Evolutionary conservation across 1,140 invertebrate genomes (phyloP).

Genomic region (Muscidifurax raptorellus): DNA sequence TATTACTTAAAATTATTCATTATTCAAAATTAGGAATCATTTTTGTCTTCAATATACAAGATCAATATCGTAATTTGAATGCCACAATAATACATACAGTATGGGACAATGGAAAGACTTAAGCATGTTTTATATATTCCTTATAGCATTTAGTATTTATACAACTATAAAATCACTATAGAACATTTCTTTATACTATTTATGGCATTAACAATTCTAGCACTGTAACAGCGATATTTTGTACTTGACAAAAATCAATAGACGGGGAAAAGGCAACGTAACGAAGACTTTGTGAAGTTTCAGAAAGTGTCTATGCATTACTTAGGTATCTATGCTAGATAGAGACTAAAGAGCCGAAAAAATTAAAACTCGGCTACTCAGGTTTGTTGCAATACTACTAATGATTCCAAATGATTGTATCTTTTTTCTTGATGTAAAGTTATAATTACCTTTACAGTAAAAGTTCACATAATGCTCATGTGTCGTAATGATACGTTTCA

Average conservation of each 20-base stretch:
- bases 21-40: neutral
- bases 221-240: conserved; percentile 1
- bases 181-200: neutral
- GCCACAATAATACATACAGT: conserved; percentile 31
- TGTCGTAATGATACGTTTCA: neutral
- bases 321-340: too few species aligned
- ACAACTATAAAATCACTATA: conserved; percentile 15
- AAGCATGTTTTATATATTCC: neutral
- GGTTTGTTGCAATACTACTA: too few species aligned
- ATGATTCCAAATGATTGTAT: neutral
- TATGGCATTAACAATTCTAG: neutral
- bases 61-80: conserved; percentile 1
- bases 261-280: neutral
- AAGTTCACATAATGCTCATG: neutral
- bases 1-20: neutral
- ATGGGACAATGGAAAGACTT: conserved; percentile 20
- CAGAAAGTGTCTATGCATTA: too few species aligned
- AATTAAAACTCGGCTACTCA: too few species aligned
- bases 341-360: too few species aligned
- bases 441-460: neutral
- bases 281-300: too few species aligned
- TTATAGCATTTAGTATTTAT: neutral
- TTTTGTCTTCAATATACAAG: neutral
- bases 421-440: neutral
- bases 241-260: neutral